Conservation (phyloP, 2,888 invertebrate genomes). For the Tinea pellionella region DNA sequence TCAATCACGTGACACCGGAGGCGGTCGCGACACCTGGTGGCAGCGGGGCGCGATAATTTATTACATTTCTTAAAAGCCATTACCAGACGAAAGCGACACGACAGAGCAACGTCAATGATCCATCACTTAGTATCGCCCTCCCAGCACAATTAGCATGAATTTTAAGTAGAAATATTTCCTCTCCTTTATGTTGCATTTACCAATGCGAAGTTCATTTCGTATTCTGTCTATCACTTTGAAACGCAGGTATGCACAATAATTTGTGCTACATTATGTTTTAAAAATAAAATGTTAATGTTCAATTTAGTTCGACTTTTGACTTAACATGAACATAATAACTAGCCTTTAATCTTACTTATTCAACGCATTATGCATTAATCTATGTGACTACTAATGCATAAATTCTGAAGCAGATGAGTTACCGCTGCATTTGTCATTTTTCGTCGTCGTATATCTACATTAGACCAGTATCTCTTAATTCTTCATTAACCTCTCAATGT, state of each 20-base stretch:
- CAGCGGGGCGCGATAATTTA: constrained; percentile 52
- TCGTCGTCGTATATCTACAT: background rate
- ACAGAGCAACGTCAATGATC: constrained; percentile 49
- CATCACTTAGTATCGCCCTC: constrained; percentile 34
- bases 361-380: too few species aligned
- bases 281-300: background rate
- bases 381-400: too few species aligned
- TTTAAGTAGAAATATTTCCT: constrained; percentile 25
- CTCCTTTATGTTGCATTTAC: constrained; percentile 10
- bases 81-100: constrained; percentile 36
- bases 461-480: background rate
- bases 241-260: background rate
- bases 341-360: too few species aligned
- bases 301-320: too few species aligned
- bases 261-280: background rate
- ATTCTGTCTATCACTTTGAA: constrained; percentile 12
- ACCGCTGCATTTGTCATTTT: constrained; percentile 15
- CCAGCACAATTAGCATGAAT: constrained; percentile 55
- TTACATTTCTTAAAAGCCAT: constrained; percentile 68
- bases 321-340: too few species aligned
- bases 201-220: constrained; percentile 6
- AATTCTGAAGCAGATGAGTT: background rate
- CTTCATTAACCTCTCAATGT: background rate
- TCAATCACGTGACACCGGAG: background rate
- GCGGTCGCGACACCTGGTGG: constrained; percentile 50